Conservation (phyloP, 2,888 invertebrate genomes). For the Melanargia galathea region DNA sequence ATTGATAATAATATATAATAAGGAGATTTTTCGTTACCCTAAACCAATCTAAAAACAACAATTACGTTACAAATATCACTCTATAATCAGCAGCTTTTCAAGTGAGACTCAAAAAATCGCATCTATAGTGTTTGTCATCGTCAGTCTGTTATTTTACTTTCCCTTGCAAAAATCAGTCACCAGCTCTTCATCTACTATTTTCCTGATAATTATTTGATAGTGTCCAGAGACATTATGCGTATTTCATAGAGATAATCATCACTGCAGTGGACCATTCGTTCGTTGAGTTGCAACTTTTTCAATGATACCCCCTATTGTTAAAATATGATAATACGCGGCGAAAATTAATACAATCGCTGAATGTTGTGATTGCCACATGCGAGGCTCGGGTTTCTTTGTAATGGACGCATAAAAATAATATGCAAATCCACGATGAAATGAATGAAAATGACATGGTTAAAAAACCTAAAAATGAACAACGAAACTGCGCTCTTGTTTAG, state of each 20-base stretch:
- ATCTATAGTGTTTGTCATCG: too few relatives aligned
- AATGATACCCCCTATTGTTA: conserved; percentile 39
- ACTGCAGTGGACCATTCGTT: conserved; percentile 7
- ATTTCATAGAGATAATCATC: conserved; percentile 31
- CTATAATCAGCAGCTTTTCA: too few relatives aligned
- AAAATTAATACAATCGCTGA: conserved; percentile 33
- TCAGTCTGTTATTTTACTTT: not conserved
- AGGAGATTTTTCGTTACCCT: too few relatives aligned
- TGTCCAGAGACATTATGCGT: conserved; percentile 31
- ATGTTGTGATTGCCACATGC: conserved; percentile 20
- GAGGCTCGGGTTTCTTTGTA: conserved; percentile 22
- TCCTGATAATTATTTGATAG: conserved; percentile 43
- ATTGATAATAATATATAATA: too few relatives aligned
- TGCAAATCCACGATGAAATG: conserved; percentile 13
- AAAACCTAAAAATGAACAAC: not conserved
- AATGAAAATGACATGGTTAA: not conserved
- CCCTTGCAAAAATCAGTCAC: not conserved
- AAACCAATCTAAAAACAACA: too few relatives aligned
- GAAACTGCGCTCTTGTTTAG: too few relatives aligned
- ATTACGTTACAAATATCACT: too few relatives aligned
- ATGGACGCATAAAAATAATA: conserved; percentile 19
- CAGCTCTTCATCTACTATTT: conserved; percentile 14
- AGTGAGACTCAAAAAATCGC: too few relatives aligned
- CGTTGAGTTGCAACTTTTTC: conserved; percentile 21
- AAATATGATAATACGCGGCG: conserved; percentile 36